Percentiles rank a stretch among this genome's conserved stretches.
Conservation (phyloP, 1,140 invertebrate species). For the Protaetia brevitarsis region DNA sequence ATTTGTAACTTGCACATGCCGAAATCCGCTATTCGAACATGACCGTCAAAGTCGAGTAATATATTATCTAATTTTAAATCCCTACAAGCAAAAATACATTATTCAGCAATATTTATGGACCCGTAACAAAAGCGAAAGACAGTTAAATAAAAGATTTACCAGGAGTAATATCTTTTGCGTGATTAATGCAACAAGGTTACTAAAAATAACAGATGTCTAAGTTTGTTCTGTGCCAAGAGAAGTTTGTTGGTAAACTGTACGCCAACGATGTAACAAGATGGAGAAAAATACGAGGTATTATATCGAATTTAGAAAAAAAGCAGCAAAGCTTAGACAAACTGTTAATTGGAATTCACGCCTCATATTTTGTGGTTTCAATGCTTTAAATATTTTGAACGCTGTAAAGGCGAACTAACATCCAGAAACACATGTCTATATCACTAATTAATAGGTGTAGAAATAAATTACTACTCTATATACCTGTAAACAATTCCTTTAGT, state of each 20-base stretch:
- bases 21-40: slow-evolving; percentile 97
- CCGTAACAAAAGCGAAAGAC: neutral
- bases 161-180: neutral
- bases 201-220: neutral
- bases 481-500: slow-evolving; percentile 91
- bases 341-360: too few relatives aligned
- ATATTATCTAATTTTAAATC: slow-evolving; percentile 99
- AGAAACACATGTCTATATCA: slow-evolving; percentile 3
- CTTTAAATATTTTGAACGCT: too few relatives aligned
- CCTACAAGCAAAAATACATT: slow-evolving; percentile 54
- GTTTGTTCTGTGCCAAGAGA: slow-evolving; percentile 11
- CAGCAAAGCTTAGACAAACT: too few relatives aligned
- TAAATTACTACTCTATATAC: slow-evolving; percentile 53
- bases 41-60: slow-evolving; percentile 93
- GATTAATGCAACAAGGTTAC: neutral
- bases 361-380: too few relatives aligned
- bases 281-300: too few relatives aligned
- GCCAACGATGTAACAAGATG: too few relatives aligned
- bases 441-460: neutral
- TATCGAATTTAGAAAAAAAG: too few relatives aligned
- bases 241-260: neutral
- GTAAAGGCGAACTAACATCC: neutral
- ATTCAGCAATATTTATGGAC: neutral
- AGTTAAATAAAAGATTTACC: too few relatives aligned
- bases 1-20: slow-evolving; percentile 99